phyloP scores from a whole-genome alignment of 2,888 invertebrate genomes.

The Athalia circularis region DNA sequence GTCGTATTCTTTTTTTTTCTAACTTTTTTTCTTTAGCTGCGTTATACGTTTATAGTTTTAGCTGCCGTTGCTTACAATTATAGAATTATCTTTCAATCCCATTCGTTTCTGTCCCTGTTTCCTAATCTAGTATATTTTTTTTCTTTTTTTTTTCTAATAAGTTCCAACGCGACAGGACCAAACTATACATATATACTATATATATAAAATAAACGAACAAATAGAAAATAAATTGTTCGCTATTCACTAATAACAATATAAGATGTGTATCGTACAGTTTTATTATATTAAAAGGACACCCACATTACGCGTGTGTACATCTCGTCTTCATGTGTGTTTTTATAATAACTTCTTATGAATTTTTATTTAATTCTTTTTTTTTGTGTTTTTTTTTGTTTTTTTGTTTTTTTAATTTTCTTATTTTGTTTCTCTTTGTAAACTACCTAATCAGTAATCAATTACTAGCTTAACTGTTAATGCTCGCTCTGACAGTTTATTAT shows the following conservation, averaged over 20 bases:
- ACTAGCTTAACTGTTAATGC: conserved; percentile 71
- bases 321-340: conserved; percentile 40
- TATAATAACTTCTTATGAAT: conserved; percentile 21
- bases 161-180: not conserved
- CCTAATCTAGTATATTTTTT: not conserved
- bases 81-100: not conserved
- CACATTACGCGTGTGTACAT: conserved; percentile 10
- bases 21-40: not conserved
- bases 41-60: not conserved
- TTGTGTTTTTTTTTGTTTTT: not conserved
- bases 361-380: conserved; percentile 48
- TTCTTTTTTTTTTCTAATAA: not conserved
- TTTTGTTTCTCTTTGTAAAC: conserved; percentile 26
- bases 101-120: not conserved
- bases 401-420: not conserved
- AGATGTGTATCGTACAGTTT: conserved; percentile 52
- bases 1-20: not conserved
- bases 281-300: conserved; percentile 52
- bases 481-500: conserved; percentile 71
- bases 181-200: not conserved
- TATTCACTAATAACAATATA: not conserved
- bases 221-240: not conserved
- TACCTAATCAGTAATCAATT: conserved; percentile 68
- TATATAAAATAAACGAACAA: not conserved
- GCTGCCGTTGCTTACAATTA: conserved; percentile 7